Percentiles rank a stretch among this genome's conserved stretches.
phyloP scores from a whole-genome alignment of 1,140 invertebrate species.

The Pseudoatta argentina region DNA sequence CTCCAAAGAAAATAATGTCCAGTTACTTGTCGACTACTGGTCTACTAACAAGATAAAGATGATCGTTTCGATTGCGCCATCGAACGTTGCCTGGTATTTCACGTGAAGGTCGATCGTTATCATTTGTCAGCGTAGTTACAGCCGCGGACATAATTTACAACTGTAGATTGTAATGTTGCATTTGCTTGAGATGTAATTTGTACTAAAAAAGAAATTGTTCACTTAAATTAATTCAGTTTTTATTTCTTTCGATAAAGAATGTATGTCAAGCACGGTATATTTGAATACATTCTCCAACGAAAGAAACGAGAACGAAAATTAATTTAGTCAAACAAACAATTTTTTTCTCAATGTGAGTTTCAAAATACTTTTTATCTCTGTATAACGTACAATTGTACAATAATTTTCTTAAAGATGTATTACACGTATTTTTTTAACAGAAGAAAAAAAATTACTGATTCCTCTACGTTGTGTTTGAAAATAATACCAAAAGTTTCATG shows the following conservation, averaged over 20 bases:
- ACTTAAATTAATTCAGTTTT: too few relatives aligned
- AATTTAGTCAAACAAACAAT: too few relatives aligned
- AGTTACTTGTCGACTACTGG: neutral
- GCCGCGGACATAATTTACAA: neutral
- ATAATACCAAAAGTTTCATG: too few relatives aligned
- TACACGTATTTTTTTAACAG: too few relatives aligned
- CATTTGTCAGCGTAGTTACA: neutral
- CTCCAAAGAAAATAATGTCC: conserved; percentile 3
- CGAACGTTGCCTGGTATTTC: neutral
- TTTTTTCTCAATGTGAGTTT: too few relatives aligned
- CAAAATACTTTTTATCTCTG: neutral
- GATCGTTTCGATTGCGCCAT: conserved; percentile 21
- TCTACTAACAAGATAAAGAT: conserved; percentile 45
- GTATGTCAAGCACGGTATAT: too few relatives aligned
- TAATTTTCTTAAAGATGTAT: neutral
- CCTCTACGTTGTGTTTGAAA: too few relatives aligned
- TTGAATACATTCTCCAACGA: too few relatives aligned
- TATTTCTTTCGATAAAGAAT: too few relatives aligned
- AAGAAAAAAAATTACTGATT: too few relatives aligned
- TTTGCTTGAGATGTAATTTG: neutral
- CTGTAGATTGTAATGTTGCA: neutral
- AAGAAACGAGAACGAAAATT: too few relatives aligned
- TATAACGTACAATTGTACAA: neutral
- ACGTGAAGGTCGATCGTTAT: conserved; percentile 19
- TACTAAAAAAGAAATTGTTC: too few relatives aligned